Evolutionary conservation across 2,888 invertebrate genomes (phyloP).

Genomic region (Dione vanillae): DNA sequence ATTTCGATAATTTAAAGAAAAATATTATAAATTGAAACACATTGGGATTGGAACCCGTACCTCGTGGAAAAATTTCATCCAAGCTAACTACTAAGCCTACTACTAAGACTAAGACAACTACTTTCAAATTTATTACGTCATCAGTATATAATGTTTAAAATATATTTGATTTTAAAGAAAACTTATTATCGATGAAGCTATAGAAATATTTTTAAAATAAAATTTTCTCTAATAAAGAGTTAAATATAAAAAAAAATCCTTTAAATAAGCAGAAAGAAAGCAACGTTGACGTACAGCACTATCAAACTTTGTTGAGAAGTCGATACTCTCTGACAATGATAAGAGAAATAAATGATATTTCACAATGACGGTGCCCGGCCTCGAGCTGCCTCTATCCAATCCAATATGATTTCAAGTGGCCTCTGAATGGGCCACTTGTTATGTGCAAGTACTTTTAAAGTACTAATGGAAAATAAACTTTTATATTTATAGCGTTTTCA

Average conservation of each 20-base stretch:
- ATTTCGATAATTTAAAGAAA: too few relatives aligned
- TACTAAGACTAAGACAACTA: too few relatives aligned
- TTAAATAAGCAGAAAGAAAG: too few relatives aligned
- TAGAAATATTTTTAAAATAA: too few relatives aligned
- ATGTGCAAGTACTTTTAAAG: slow-evolving; percentile 38
- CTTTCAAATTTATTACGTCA: too few relatives aligned
- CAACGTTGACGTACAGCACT: slow-evolving; percentile 50
- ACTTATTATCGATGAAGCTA: too few relatives aligned
- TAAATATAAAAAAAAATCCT: background rate
- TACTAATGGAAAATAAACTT: slow-evolving; percentile 33
- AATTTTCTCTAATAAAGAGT: background rate
- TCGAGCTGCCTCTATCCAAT: slow-evolving; percentile 48
- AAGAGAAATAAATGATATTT: slow-evolving; percentile 75
- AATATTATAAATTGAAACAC: too few relatives aligned
- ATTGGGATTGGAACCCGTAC: too few relatives aligned
- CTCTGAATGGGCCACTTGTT: slow-evolving; percentile 39
- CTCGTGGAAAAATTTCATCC: too few relatives aligned
- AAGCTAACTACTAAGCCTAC: too few relatives aligned
- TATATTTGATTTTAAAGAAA: too few relatives aligned
- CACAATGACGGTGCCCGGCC: slow-evolving; percentile 57
- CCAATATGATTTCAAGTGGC: slow-evolving; percentile 47
- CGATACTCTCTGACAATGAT: slow-evolving; percentile 72
- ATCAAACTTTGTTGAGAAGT: slow-evolving; percentile 57
- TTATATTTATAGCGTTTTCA: slow-evolving; percentile 27
- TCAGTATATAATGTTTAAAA: too few relatives aligned